These are phyloP conservation scores for Ceratina japonica DNA, from an alignment of 1,140 invertebrate species.

Conservation along the genomic window DNA sequence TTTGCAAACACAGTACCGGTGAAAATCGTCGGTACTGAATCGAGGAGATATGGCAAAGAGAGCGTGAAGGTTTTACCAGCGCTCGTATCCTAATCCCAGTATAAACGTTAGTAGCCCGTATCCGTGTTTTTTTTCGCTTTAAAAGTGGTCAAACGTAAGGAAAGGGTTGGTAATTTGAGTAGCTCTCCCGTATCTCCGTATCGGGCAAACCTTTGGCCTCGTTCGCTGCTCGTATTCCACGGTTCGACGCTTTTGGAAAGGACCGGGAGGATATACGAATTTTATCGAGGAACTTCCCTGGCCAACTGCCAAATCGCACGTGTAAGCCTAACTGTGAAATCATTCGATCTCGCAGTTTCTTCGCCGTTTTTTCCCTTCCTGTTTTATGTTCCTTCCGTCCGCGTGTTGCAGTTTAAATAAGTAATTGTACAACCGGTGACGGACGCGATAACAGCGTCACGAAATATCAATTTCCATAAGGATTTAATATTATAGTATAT, in stretches of 20 bases:
- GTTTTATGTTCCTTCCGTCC: too few species aligned
- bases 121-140: constrained; percentile 11
- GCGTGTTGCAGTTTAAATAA: too few species aligned
- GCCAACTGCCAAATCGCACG: constrained; percentile 64
- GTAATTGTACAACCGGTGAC: too few species aligned
- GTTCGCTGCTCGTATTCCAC: constrained; percentile 21
- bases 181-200: constrained; percentile 34
- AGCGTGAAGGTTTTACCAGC: not conserved
- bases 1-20: not conserved
- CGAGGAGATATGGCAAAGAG: not conserved
- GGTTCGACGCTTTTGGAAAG: constrained; percentile 38
- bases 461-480: too few species aligned
- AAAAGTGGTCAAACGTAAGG: constrained; percentile 32
- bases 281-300: constrained; percentile 62
- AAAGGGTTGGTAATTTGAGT: constrained; percentile 47
- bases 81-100: not conserved
- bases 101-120: not conserved
- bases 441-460: too few species aligned
- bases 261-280: constrained; percentile 44
- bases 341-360: constrained; percentile 33
- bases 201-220: constrained; percentile 21
- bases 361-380: not conserved
- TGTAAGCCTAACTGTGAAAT: constrained; percentile 40
- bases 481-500: too few species aligned
- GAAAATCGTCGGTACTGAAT: not conserved